phyloP scores from a whole-genome alignment of 2,888 invertebrate species.

The Nemapogon koenigi region DNA sequence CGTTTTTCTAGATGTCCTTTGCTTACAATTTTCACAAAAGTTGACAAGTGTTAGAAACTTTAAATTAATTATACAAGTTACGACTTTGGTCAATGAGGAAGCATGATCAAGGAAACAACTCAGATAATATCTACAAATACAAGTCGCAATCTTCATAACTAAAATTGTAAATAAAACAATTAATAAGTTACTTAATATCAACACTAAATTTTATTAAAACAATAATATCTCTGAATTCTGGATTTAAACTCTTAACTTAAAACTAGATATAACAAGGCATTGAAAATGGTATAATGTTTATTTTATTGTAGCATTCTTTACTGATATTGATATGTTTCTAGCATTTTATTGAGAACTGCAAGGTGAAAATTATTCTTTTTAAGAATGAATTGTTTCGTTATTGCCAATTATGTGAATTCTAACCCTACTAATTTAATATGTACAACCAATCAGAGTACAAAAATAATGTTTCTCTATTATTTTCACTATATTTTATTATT shows the following conservation, averaged over 20 bases:
- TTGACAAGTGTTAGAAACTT: neutral
- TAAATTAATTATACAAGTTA: slow-evolving; percentile 12
- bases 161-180: slow-evolving; percentile 6
- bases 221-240: slow-evolving; percentile 58
- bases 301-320: no score
- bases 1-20: neutral
- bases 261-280: slow-evolving; percentile 48
- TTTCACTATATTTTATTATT: no score
- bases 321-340: no score
- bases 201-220: slow-evolving; percentile 35
- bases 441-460: no score
- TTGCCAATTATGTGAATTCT: no score
- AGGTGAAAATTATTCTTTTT: no score
- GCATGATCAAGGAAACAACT: neutral
- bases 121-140: slow-evolving; percentile 5
- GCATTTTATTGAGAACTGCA: no score
- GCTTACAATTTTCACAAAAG: neutral
- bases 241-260: slow-evolving; percentile 41
- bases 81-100: slow-evolving; percentile 25
- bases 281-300: no score
- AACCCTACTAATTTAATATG: no score
- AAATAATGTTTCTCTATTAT: no score
- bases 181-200: slow-evolving; percentile 9
- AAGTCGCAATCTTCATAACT: slow-evolving; percentile 3
- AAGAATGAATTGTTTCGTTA: no score